Percentiles rank a stretch among this genome's conserved stretches.
These are phyloP conservation scores for Glossophaga mutica DNA, from an alignment of 2,797 vertebrate species.

Conservation along the genomic window DNA sequence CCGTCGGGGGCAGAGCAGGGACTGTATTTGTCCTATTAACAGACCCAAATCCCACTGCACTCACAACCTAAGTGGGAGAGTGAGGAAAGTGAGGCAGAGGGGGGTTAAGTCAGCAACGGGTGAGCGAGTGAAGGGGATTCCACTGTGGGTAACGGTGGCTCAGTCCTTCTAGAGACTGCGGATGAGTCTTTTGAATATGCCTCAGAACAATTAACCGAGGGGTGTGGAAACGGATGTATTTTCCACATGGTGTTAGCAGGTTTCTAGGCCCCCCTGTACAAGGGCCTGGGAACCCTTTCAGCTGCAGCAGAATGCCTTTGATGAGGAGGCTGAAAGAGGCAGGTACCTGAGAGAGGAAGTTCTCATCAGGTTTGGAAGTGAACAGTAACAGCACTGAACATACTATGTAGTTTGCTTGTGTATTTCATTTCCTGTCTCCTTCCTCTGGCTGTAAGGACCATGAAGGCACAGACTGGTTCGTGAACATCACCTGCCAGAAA, in stretches of 20 bases:
- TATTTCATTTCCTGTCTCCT: background rate
- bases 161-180: background rate
- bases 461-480: background rate
- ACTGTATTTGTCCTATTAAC: background rate
- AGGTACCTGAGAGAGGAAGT: background rate
- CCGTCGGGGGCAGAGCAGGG: background rate
- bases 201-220: background rate
- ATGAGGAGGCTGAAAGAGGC: background rate
- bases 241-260: background rate
- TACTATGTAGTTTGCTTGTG: background rate
- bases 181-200: background rate
- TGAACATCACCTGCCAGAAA: background rate
- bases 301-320: background rate
- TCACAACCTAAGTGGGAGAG: background rate
- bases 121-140: background rate
- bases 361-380: background rate
- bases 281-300: background rate
- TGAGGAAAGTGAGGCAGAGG: background rate
- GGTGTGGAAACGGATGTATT: background rate
- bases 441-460: background rate
- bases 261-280: accelerated
- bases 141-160: background rate
- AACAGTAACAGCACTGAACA: background rate
- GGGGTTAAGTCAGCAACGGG: background rate
- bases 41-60: background rate